A percentile compares a stretch with the other conserved stretches of the same genome.
These are phyloP conservation scores for Bradypodion pumilum DNA, from an alignment of 2,797 vertebrate genomes.

Conservation along the genomic window DNA sequence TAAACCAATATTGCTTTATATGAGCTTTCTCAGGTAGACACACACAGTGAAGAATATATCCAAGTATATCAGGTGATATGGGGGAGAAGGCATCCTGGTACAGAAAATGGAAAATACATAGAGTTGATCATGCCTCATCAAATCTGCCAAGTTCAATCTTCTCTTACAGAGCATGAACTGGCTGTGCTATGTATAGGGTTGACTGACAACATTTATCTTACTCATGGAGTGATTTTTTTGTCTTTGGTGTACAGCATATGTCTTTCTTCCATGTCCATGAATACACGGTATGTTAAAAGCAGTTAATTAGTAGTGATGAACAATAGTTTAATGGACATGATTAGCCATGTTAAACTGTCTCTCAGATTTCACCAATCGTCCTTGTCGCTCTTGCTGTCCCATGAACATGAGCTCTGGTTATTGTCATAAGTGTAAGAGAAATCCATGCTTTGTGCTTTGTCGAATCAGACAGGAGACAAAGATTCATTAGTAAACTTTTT, in stretches of 20 bases:
- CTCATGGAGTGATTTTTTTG: slow-evolving; percentile 50
- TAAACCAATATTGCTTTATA: slow-evolving; percentile 55
- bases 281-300: slow-evolving; percentile 50
- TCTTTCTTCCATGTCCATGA: slow-evolving; percentile 29
- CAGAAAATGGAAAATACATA: slow-evolving; percentile 55
- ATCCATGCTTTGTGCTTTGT: neutral
- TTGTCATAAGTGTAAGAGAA: neutral
- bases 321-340: slow-evolving; percentile 24
- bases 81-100: slow-evolving; percentile 25
- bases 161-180: slow-evolving; percentile 62
- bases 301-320: slow-evolving; percentile 52
- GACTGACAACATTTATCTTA: slow-evolving; percentile 70
- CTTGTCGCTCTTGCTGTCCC: slow-evolving; percentile 28
- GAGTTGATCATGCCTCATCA: slow-evolving; percentile 64
- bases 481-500: neutral
- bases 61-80: slow-evolving; percentile 23
- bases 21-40: slow-evolving; percentile 40
- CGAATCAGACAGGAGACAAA: neutral
- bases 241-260: slow-evolving; percentile 46
- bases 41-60: slow-evolving; percentile 42
- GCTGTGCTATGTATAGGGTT: slow-evolving; percentile 65
- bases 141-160: slow-evolving; percentile 71
- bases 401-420: neutral
- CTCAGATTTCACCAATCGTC: slow-evolving; percentile 13
- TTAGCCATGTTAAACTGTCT: slow-evolving; percentile 33